Percentiles rank a stretch among this genome's conserved stretches.
Conservation (phyloP, 2,113 vertebrate genomes). For the Eira barbara region DNA sequence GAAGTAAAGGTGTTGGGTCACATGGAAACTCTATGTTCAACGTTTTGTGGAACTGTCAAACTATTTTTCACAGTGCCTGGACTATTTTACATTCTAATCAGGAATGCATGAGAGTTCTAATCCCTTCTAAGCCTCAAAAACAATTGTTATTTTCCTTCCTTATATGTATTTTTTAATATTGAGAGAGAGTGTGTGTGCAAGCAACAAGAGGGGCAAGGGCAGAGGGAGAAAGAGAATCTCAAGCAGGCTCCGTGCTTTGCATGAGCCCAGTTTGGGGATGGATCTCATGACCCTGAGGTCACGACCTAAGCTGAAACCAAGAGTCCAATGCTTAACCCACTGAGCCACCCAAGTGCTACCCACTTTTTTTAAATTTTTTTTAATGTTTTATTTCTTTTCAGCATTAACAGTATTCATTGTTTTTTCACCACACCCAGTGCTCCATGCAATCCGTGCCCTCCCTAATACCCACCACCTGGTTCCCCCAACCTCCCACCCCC, state of each 20-base stretch:
- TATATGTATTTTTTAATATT: background rate
- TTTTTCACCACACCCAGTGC: no score
- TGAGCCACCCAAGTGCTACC: background rate
- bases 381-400: no score
- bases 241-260: no score
- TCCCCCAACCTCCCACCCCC: no score
- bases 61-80: background rate
- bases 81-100: background rate
- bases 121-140: background rate
- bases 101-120: background rate
- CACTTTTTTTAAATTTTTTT: no score
- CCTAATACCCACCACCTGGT: no score
- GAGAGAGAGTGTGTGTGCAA: background rate
- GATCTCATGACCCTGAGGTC: background rate
- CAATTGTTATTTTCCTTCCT: background rate
- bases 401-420: no score
- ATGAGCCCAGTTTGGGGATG: background rate
- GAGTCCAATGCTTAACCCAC: background rate
- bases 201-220: background rate
- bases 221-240: background rate
- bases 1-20: background rate
- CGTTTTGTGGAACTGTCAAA: background rate
- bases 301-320: background rate
- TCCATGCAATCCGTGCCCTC: no score
- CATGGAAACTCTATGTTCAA: background rate